These are phyloP conservation scores for Labia minor DNA, from an alignment of 2,888 invertebrate genomes.

Conservation along the genomic window DNA sequence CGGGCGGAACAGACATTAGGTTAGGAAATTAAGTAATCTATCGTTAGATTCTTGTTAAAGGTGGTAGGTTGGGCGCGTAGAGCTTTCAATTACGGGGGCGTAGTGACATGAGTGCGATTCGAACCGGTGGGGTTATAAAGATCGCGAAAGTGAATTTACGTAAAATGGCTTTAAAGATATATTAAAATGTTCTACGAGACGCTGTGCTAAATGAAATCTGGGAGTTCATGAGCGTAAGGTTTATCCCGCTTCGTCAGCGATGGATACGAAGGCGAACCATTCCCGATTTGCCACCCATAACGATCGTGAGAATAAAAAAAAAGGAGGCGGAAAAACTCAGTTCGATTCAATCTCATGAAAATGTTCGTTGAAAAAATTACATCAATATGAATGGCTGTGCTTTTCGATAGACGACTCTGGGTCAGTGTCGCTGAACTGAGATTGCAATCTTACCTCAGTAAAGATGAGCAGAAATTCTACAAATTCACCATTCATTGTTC, in stretches of 20 bases:
- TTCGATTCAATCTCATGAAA: conserved; percentile 4
- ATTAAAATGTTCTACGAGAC: conserved; percentile 8
- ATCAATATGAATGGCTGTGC: neutral
- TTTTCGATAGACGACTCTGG: neutral
- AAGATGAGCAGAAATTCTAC: too few relatives aligned
- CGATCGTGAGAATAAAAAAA: neutral
- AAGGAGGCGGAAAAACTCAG: neutral
- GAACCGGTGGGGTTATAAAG: neutral
- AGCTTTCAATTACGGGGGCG: neutral
- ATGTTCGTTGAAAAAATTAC: neutral
- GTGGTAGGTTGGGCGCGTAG: neutral
- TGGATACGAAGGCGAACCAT: neutral
- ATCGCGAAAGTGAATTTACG: neutral
- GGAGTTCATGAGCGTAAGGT: neutral
- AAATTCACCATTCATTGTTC: too few relatives aligned
- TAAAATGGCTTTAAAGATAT: conserved; percentile 13
- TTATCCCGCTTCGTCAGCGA: conserved; percentile 5
- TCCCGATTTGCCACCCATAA: neutral
- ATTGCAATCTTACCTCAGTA: too few relatives aligned
- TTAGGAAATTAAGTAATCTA: neutral
- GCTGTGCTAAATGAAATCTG: conserved; percentile 1
- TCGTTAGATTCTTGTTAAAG: conserved; percentile 13
- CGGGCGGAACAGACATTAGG: neutral
- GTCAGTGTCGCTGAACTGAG: neutral
- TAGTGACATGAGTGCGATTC: neutral